A percentile compares a stretch with the other conserved stretches of the same genome.
These are phyloP conservation scores for Oryzias celebensis DNA, from an alignment of 2,113 vertebrate species.

Conservation along the genomic window DNA sequence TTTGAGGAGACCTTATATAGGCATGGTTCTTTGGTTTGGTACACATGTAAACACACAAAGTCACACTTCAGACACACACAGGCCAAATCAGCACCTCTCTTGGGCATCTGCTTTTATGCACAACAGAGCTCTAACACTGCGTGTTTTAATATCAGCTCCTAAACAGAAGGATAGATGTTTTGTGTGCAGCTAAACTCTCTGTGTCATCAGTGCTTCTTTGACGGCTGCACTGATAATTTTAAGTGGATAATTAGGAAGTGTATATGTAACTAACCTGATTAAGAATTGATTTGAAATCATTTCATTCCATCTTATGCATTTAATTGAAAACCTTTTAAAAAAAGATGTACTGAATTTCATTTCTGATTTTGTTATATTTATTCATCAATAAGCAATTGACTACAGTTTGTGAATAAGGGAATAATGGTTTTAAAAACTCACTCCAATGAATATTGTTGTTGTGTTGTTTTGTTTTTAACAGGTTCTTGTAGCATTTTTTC, in stretches of 20 bases:
- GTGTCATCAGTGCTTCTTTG: background rate
- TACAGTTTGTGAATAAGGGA: too few relatives aligned
- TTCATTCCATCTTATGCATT: background rate
- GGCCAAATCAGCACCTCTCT: conserved; percentile 1
- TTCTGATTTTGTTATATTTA: too few relatives aligned
- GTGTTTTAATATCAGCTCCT: conserved; percentile 19
- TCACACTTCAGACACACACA: conserved; percentile 7
- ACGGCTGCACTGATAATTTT: conserved; percentile 49
- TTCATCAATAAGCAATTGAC: too few relatives aligned
- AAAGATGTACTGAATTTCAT: too few relatives aligned
- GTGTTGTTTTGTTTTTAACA: too few relatives aligned
- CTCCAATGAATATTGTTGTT: too few relatives aligned
- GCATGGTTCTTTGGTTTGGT: conserved; percentile 42
- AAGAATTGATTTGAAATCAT: conserved; percentile 22
- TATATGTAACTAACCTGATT: conserved; percentile 50
- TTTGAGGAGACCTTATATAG: conserved; percentile 63
- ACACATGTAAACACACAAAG: conserved; percentile 19
- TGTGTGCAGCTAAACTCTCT: conserved; percentile 16
- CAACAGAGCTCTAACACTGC: conserved; percentile 10
- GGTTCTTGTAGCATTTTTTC: too few relatives aligned
- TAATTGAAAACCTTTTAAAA: background rate
- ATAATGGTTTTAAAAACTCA: too few relatives aligned
- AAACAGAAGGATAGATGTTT: conserved; percentile 48
- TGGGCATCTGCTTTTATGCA: conserved; percentile 30
- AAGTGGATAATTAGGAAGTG: conserved; percentile 57